Evolutionary conservation across 2,888 invertebrate species (phyloP).

Genomic region (Caenorhabditis angaria): DNA sequence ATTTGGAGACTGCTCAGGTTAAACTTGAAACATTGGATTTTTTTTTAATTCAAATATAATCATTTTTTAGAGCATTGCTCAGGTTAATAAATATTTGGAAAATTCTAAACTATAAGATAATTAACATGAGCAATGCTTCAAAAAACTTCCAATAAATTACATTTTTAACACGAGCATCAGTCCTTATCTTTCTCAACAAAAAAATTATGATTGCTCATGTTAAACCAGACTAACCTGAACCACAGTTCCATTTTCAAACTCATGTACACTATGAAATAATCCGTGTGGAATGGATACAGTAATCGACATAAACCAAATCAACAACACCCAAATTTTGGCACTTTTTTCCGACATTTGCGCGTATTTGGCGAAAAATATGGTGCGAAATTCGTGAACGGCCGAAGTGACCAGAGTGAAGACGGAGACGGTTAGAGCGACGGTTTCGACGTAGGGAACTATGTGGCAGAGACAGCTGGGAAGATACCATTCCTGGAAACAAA

Average conservation of each 20-base stretch:
- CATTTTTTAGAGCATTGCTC: no score
- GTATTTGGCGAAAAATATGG: conserved; percentile 57
- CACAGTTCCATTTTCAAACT: conserved; percentile 17
- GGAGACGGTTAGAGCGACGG: conserved; percentile 86
- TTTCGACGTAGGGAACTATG: conserved; percentile 87
- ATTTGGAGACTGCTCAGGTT: no score
- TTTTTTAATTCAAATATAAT: no score
- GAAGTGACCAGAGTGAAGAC: conserved; percentile 88
- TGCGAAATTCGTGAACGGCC: conserved; percentile 83
- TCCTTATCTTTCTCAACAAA: background rate
- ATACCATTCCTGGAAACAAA: conserved; percentile 80
- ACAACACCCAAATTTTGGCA: conserved; percentile 47
- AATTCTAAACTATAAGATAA: no score
- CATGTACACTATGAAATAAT: conserved; percentile 47
- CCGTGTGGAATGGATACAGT: conserved; percentile 62
- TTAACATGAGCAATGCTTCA: no score
- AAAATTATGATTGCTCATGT: conserved; percentile 4
- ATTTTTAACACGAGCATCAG: no score
- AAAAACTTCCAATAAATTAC: no score
- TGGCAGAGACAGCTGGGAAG: conserved; percentile 87
- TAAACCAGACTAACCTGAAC: conserved; percentile 25
- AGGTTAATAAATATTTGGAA: no score
- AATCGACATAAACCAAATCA: conserved; percentile 60
- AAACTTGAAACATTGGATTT: no score
- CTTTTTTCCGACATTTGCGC: conserved; percentile 45